These are phyloP conservation scores for Rachycentron canadum DNA, from an alignment of 2,797 vertebrate genomes.

Conservation along the genomic window DNA sequence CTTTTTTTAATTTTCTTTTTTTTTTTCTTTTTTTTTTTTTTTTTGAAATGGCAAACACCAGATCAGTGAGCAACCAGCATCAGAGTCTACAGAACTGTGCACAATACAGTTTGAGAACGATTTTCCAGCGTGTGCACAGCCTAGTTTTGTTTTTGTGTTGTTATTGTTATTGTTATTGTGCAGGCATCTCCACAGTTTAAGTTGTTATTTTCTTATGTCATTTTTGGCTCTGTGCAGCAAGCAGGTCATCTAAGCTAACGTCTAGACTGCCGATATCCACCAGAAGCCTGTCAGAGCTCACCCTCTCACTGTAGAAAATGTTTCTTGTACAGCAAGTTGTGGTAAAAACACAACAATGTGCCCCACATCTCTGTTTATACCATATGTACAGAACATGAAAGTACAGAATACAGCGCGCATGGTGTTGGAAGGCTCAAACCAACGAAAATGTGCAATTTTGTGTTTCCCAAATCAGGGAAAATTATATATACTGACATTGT, in stretches of 20 bases:
- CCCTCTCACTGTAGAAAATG: conserved; percentile 79
- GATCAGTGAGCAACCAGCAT: conserved; percentile 73
- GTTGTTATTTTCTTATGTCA: conserved; percentile 28
- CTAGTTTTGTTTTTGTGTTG: conserved; percentile 42
- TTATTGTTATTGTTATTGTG: conserved; percentile 64
- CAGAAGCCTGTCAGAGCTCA: conserved; percentile 77
- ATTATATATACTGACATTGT: conserved; percentile 87
- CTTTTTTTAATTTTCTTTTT: conserved; percentile 34
- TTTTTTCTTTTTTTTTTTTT: conserved; percentile 29
- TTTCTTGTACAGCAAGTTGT: conserved; percentile 77
- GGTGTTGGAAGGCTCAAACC: conserved; percentile 86
- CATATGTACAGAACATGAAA: conserved; percentile 81
- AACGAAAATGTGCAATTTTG: conserved; percentile 88
- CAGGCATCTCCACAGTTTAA: conserved; percentile 56
- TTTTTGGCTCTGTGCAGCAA: conserved; percentile 69
- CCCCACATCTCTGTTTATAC: conserved; percentile 79
- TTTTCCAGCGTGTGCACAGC: conserved; percentile 64
- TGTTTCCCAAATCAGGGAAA: conserved; percentile 85
- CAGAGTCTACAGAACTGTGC: conserved; percentile 66
- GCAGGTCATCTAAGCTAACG: conserved; percentile 76
- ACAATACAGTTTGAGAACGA: conserved; percentile 50
- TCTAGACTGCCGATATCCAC: conserved; percentile 79
- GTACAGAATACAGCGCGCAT: conserved; percentile 82
- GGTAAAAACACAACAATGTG: conserved; percentile 81
- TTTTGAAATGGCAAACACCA: conserved; percentile 55